A percentile compares a stretch with the other conserved stretches of the same genome.
Evolutionary conservation across 2,888 invertebrate species (phyloP).

Genomic region (Adelphocoris suturalis): DNA sequence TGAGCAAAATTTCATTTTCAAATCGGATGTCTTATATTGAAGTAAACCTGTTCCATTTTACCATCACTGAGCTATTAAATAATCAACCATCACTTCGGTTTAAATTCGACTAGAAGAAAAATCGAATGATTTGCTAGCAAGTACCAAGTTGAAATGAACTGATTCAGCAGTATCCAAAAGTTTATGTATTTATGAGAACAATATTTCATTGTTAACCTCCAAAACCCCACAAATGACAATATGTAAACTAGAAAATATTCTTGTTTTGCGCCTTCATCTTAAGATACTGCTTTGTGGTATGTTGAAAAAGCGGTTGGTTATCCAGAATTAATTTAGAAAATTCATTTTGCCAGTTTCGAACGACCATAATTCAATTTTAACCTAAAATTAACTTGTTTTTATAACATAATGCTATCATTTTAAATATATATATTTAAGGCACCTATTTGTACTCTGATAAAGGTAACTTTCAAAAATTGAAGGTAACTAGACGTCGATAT

Average conservation of each 20-base stretch:
- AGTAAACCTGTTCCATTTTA: no score
- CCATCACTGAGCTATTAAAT: no score
- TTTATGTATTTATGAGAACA: no score
- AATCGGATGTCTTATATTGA: no score
- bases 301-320: no score
- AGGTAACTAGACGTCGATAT: not conserved
- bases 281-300: no score
- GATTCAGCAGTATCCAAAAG: no score
- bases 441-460: slow-evolving; percentile 69
- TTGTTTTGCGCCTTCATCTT: not conserved
- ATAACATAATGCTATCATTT: not conserved
- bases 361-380: slow-evolving; percentile 27
- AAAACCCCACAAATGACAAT: not conserved
- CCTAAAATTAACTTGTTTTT: slow-evolving; percentile 25
- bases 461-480: slow-evolving; percentile 57
- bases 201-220: not conserved
- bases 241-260: not conserved
- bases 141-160: no score
- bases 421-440: slow-evolving; percentile 51
- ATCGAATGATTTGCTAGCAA: no score
- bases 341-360: slow-evolving; percentile 13
- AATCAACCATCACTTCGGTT: no score
- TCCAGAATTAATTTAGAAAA: not conserved
- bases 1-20: not conserved
- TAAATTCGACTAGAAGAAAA: no score